phyloP scores from a whole-genome alignment of 2,888 invertebrate genomes.

The Celastrina argiolus region DNA sequence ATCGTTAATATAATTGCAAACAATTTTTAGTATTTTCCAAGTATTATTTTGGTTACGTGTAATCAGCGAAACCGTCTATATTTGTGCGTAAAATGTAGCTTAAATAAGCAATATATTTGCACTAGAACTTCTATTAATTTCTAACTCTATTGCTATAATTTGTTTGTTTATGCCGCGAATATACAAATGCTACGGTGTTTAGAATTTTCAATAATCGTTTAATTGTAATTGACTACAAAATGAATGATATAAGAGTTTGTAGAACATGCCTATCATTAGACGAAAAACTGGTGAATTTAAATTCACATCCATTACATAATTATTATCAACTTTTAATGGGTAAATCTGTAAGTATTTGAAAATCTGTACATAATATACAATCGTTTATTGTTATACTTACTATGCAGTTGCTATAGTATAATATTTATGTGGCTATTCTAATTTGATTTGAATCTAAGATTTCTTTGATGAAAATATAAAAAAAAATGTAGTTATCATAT shows the following conservation, averaged over 20 bases:
- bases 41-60: background rate
- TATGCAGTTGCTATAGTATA: too few relatives aligned
- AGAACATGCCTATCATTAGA: constrained; percentile 57
- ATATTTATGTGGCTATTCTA: too few relatives aligned
- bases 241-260: constrained; percentile 58
- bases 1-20: constrained; percentile 22
- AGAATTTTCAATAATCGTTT: constrained; percentile 29
- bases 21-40: constrained; percentile 8
- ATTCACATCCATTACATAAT: constrained; percentile 46
- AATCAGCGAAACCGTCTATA: background rate
- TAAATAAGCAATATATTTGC: background rate
- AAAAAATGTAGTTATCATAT: too few relatives aligned
- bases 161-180: constrained; percentile 45
- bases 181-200: constrained; percentile 41
- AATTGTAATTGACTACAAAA: constrained; percentile 32
- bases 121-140: constrained; percentile 64
- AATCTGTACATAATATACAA: too few relatives aligned
- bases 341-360: constrained; percentile 51
- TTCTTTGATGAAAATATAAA: too few relatives aligned
- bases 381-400: too few relatives aligned
- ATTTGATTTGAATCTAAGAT: too few relatives aligned
- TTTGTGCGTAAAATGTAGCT: background rate
- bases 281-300: constrained; percentile 53
- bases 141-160: constrained; percentile 49
- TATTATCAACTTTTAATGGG: constrained; percentile 54